Conservation (phyloP, 2,113 vertebrate genomes). For the Tyto alba region DNA sequence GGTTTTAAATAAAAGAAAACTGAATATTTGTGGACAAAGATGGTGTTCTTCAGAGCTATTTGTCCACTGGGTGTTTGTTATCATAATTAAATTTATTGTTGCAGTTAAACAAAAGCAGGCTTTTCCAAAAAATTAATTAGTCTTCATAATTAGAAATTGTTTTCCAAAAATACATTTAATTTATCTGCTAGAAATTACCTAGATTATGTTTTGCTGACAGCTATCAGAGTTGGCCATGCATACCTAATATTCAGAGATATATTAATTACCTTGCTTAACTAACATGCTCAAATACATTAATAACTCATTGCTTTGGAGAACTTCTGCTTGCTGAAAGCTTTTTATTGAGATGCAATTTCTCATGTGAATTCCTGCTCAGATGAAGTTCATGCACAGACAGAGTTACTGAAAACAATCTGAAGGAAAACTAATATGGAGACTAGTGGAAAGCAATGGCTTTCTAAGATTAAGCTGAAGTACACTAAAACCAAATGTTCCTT, state of each 20-base stretch:
- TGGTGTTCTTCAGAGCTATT: conserved; percentile 4
- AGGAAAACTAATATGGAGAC: neutral
- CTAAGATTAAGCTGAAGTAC: neutral
- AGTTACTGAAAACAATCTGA: neutral
- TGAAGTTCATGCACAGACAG: neutral
- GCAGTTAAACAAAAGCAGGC: conserved; percentile 40
- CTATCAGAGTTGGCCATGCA: conserved; percentile 30
- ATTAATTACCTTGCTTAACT: conserved; percentile 64
- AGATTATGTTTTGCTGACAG: conserved; percentile 56
- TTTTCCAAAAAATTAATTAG: conserved; percentile 50
- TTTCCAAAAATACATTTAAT: conserved; percentile 42
- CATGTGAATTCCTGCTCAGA: neutral
- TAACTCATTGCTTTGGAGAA: conserved; percentile 30
- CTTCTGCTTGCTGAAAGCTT: neutral
- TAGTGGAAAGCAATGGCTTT: neutral
- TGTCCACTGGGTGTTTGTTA: conserved; percentile 33
- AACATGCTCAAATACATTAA: conserved; percentile 33
- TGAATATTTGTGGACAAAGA: conserved; percentile 7
- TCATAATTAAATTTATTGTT: conserved; percentile 46
- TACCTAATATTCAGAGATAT: conserved; percentile 57
- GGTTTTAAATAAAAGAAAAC: conserved; percentile 28
- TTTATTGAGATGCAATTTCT: conserved; percentile 23
- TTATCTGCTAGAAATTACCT: conserved; percentile 37
- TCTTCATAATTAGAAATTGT: conserved; percentile 35
- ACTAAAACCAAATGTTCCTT: neutral